Evolutionary conservation across 2,797 vertebrate species (phyloP).

Genomic region (Epinephelus malabaricus): DNA sequence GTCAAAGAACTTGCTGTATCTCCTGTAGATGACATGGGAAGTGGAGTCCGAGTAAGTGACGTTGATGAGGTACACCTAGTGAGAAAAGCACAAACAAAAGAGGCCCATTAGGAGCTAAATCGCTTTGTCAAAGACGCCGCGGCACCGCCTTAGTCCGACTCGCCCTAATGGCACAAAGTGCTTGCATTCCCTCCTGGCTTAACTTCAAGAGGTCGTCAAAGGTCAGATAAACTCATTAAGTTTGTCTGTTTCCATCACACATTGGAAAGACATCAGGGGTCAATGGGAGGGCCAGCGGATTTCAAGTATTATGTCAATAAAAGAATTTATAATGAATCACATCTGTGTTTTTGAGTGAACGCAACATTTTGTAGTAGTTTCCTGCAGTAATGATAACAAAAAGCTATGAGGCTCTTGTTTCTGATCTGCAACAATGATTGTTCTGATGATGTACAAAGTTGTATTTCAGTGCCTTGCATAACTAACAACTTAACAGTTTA

Average conservation of each 20-base stretch:
- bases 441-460: constrained; percentile 2
- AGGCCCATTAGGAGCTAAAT: constrained; percentile 54
- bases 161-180: constrained; percentile 58
- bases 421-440: not conserved
- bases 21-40: constrained; percentile 95
- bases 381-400: not conserved
- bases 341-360: constrained; percentile 9
- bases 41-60: constrained; percentile 97
- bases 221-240: constrained; percentile 77
- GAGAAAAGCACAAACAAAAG: constrained; percentile 65
- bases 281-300: constrained; percentile 35
- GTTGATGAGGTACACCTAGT: constrained; percentile 97
- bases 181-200: constrained; percentile 59
- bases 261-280: constrained; percentile 53
- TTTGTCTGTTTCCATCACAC: constrained; percentile 55
- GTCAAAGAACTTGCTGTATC: constrained; percentile 99
- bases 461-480: not conserved
- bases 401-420: not conserved
- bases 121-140: constrained; percentile 59
- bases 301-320: constrained; percentile 37
- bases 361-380: not conserved
- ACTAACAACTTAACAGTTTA: not conserved
- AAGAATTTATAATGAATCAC: constrained; percentile 6
- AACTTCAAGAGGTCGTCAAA: constrained; percentile 60
- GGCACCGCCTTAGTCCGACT: constrained; percentile 42